Evolutionary conservation across 2,797 vertebrate genomes (phyloP).

Genomic region (Acanthurus tractus): DNA sequence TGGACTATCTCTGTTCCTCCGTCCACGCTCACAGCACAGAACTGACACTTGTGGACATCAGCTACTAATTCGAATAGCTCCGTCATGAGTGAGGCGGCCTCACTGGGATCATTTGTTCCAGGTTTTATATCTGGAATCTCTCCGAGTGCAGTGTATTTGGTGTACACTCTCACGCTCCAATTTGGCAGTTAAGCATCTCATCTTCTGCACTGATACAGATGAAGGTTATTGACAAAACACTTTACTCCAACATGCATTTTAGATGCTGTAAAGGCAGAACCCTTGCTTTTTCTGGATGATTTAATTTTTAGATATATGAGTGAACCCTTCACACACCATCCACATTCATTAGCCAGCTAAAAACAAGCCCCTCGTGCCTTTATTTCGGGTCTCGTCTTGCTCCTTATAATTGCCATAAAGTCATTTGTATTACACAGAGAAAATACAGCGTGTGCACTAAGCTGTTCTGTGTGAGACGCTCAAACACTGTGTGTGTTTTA

Average conservation of each 20-base stretch:
- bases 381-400: constrained; percentile 15
- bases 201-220: constrained; percentile 24
- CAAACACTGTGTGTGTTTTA: constrained; percentile 33
- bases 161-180: constrained; percentile 1
- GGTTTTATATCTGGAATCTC: constrained; percentile 52
- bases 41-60: constrained; percentile 47
- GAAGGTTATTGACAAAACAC: constrained; percentile 31
- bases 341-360: not conserved
- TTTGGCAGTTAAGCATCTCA: constrained; percentile 10
- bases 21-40: constrained; percentile 33
- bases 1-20: constrained; percentile 45
- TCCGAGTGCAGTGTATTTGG: constrained; percentile 20
- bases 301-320: constrained; percentile 14
- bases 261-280: not conserved
- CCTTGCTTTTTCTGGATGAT: not conserved
- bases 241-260: constrained; percentile 7
- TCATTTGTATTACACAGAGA: constrained; percentile 25
- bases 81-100: constrained; percentile 41
- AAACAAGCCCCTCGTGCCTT: constrained; percentile 4
- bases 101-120: constrained; percentile 67
- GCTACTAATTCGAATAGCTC: constrained; percentile 47
- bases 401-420: constrained; percentile 7
- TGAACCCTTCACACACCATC: constrained; percentile 5
- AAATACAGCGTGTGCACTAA: constrained; percentile 25
- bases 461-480: constrained; percentile 19